phyloP scores from a whole-genome alignment of 2,113 vertebrate genomes.

The Vicugna pacos region DNA sequence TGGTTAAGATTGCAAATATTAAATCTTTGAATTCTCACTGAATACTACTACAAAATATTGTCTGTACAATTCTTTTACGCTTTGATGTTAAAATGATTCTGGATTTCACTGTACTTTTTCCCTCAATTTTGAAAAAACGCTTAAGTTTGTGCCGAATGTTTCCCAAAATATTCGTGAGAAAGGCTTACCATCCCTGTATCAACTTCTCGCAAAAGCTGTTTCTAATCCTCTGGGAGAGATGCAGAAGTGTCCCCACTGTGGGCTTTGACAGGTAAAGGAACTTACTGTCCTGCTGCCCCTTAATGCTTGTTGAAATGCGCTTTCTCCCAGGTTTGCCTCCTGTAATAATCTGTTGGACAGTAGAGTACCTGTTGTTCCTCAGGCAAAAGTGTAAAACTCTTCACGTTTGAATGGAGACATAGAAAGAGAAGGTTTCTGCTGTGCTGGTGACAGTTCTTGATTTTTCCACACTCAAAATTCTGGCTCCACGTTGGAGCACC shows the following conservation, averaged over 20 bases:
- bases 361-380: slow-evolving; percentile 88
- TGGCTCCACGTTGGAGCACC: slow-evolving; percentile 84
- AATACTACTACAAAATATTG: background rate
- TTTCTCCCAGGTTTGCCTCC: slow-evolving; percentile 72
- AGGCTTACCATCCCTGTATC: background rate
- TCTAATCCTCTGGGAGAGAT: slow-evolving; percentile 5
- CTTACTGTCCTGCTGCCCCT: slow-evolving; percentile 59
- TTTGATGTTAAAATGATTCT: slow-evolving; percentile 28
- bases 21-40: background rate
- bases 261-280: slow-evolving; percentile 47
- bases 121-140: background rate
- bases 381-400: slow-evolving; percentile 89
- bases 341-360: slow-evolving; percentile 77
- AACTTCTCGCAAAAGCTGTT: slow-evolving; percentile 17
- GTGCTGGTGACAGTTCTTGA: slow-evolving; percentile 87
- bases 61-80: background rate
- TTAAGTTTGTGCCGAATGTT: slow-evolving; percentile 4
- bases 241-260: background rate
- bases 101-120: slow-evolving; percentile 28
- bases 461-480: slow-evolving; percentile 86
- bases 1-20: background rate
- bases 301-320: slow-evolving; percentile 72
- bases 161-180: background rate
- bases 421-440: slow-evolving; percentile 88
- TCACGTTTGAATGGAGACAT: slow-evolving; percentile 86